Evolutionary conservation across 2,888 invertebrate genomes (phyloP).

Genomic region (Eupithecia centaureata): DNA sequence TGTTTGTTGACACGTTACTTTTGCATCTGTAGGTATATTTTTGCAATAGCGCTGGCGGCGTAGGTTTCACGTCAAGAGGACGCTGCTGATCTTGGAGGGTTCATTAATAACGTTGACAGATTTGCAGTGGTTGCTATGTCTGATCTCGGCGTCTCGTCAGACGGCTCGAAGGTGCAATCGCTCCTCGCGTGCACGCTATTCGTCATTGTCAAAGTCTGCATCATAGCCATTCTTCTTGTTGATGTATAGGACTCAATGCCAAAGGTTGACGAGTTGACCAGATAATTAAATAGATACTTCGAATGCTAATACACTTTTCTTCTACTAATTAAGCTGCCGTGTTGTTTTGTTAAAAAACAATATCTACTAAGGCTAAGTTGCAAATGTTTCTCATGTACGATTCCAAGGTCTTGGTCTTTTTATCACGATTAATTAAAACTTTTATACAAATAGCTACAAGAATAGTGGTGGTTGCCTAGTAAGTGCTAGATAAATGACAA

Average conservation of each 20-base stretch:
- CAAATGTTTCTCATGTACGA: background rate
- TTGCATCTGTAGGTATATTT: conserved; percentile 51
- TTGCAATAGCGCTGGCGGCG: conserved; percentile 59
- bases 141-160: conserved; percentile 49
- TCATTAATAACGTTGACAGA: conserved; percentile 55
- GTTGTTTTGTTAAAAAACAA: background rate
- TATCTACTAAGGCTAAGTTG: background rate
- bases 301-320: conserved; percentile 1
- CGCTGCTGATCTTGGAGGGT: conserved; percentile 44
- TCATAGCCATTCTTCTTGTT: conserved; percentile 56
- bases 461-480: conserved; percentile 69
- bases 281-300: background rate
- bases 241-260: conserved; percentile 21
- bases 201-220: conserved; percentile 64
- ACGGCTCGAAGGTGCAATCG: conserved; percentile 51
- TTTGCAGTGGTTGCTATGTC: conserved; percentile 54
- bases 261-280: conserved; percentile 26
- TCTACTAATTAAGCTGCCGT: background rate
- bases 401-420: background rate
- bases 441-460: conserved; percentile 53
- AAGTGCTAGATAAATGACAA: conserved; percentile 71
- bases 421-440: background rate
- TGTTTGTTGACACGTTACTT: conserved; percentile 61
- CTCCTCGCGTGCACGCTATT: conserved; percentile 60
- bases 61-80: conserved; percentile 29